Percentiles rank a stretch among this genome's conserved stretches.
These are phyloP conservation scores for Apostichopus leukothele DNA, from an alignment of 53 echinoderm and acorn worm genomes.

Conservation along the genomic window DNA sequence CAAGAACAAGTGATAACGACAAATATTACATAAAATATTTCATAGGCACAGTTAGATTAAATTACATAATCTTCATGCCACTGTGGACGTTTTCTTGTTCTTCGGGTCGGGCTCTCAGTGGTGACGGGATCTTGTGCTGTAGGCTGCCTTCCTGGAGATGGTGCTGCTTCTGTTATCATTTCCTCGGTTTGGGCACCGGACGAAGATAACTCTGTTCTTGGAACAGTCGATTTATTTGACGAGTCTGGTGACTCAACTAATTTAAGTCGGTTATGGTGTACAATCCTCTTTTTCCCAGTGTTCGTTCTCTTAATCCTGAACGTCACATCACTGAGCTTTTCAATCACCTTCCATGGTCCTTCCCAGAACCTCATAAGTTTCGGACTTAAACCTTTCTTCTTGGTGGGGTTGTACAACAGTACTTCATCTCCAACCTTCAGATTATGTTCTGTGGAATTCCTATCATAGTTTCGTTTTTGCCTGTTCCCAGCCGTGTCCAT, in stretches of 20 bases:
- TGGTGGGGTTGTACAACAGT: conserved; percentile 10
- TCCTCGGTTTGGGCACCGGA: too few species aligned
- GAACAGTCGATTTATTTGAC: too few species aligned
- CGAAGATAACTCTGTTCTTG: too few species aligned
- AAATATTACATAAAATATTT: neutral
- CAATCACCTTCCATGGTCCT: neutral
- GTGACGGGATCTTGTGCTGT: too few species aligned
- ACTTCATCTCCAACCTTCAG: conserved; percentile 14
- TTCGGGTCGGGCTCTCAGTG: too few species aligned
- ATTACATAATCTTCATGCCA: conserved; percentile 5
- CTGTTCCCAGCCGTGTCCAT: neutral
- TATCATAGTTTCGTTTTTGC: conserved; percentile 22
- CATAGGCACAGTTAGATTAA: neutral
- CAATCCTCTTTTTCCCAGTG: neutral
- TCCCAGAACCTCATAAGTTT: neutral
- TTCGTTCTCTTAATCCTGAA: conserved; percentile 18
- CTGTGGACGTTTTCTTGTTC: neutral
- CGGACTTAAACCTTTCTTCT: conserved; percentile 23
- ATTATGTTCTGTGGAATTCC: neutral
- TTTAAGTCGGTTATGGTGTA: conserved; percentile 17
- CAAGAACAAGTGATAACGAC: neutral
- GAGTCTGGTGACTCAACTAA: neutral
- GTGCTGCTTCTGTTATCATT: neutral
- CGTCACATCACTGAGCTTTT: conserved; percentile 14
- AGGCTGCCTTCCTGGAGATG: too few species aligned